phyloP scores from a whole-genome alignment of 2,797 vertebrate species.

The Enteromius paludinosus region DNA sequence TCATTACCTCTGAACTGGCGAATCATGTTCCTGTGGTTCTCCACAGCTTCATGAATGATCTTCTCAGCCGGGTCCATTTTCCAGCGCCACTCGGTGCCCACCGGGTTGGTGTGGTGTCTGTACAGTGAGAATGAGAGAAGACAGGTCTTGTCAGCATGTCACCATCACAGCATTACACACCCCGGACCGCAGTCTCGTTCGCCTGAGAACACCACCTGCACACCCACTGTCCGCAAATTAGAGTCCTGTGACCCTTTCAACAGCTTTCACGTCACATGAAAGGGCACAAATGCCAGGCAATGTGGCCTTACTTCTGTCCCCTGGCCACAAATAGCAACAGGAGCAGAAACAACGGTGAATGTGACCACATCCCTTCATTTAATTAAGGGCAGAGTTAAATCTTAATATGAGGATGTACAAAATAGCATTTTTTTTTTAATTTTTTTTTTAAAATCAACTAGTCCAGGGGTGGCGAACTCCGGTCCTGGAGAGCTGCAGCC shows the following conservation, averaged over 20 bases:
- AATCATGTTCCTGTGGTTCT: conserved; percentile 92
- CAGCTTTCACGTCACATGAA: conserved; percentile 45
- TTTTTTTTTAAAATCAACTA: neutral
- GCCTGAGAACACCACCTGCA: conserved; percentile 1
- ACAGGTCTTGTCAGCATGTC: conserved; percentile 30
- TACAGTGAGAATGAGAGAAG: conserved; percentile 41
- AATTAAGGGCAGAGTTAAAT: neutral
- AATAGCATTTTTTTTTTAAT: neutral
- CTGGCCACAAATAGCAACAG: conserved; percentile 8
- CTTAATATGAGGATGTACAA: neutral
- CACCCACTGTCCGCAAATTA: conserved; percentile 21
- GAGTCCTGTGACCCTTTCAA: conserved; percentile 46
- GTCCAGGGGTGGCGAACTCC: too few relatives aligned
- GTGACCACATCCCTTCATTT: neutral
- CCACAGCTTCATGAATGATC: conserved; percentile 87
- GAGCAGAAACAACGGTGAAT: neutral
- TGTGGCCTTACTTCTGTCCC: conserved; percentile 5
- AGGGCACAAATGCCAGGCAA: conserved; percentile 35
- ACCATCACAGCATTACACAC: neutral
- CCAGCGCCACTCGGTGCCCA: conserved; percentile 96
- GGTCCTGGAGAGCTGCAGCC: too few relatives aligned
- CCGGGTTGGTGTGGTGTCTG: conserved; percentile 96
- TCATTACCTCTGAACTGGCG: conserved; percentile 90
- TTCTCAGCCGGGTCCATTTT: conserved; percentile 92
- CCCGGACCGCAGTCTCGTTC: neutral